Conservation (phyloP, 2,113 vertebrate genomes). For the Pardalotus punctatus region DNA sequence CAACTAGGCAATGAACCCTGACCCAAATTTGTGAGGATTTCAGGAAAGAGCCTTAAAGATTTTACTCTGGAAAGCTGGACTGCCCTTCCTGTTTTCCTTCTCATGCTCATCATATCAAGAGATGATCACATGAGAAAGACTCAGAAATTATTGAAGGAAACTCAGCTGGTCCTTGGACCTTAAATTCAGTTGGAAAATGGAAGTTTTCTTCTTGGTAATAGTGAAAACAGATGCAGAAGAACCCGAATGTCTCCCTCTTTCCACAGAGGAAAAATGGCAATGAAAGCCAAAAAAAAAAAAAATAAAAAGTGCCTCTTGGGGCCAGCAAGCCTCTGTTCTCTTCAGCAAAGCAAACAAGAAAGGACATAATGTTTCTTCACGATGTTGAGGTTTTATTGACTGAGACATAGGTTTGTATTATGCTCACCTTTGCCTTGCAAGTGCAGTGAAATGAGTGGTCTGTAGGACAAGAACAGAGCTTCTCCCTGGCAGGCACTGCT, state of each 20-base stretch:
- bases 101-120: not conserved
- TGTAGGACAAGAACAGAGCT: not conserved
- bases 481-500: not conserved
- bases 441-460: not conserved
- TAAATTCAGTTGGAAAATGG: not conserved
- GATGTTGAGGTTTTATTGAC: not conserved
- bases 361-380: not conserved
- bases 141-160: not conserved
- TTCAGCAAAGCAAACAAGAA: not conserved
- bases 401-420: not conserved
- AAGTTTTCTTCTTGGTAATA: not conserved
- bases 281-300: not conserved
- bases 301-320: not conserved
- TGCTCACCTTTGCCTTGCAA: not conserved
- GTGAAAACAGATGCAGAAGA: constrained; percentile 1
- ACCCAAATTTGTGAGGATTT: not conserved
- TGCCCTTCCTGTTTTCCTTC: not conserved
- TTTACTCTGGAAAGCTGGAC: not conserved
- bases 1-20: not conserved
- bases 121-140: not conserved
- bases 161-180: not conserved
- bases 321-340: not conserved
- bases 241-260: not conserved
- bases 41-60: not conserved
- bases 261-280: not conserved